These are phyloP conservation scores for Platycnemis pennipes DNA, from an alignment of 2,888 invertebrate species.

Conservation along the genomic window DNA sequence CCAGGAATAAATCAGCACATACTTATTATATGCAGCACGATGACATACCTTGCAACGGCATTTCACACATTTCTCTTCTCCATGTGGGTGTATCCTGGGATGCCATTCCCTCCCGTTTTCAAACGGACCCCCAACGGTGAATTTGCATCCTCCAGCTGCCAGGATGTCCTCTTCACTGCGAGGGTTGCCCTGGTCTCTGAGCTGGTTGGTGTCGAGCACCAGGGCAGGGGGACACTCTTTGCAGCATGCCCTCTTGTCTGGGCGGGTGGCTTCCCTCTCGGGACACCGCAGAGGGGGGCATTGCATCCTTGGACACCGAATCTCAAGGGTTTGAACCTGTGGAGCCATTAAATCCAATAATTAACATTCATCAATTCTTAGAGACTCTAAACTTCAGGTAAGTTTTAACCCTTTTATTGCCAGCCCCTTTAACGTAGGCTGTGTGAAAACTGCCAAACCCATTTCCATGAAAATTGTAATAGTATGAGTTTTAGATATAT, in stretches of 20 bases:
- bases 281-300: constrained; percentile 89
- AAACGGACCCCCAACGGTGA: constrained; percentile 82
- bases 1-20: background rate
- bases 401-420: too few species aligned
- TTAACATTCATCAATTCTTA: background rate
- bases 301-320: constrained; percentile 87
- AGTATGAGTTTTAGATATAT: too few species aligned
- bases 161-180: constrained; percentile 86
- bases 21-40: background rate
- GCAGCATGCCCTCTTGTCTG: constrained; percentile 90
- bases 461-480: too few species aligned
- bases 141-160: constrained; percentile 88
- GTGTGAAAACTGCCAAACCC: too few species aligned
- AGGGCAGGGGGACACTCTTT: constrained; percentile 85
- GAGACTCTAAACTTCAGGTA: background rate
- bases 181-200: constrained; percentile 73
- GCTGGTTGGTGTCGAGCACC: constrained; percentile 70
- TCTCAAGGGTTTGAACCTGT: constrained; percentile 85
- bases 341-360: background rate
- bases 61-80: constrained; percentile 93
- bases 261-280: constrained; percentile 86
- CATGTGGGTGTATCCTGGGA: constrained; percentile 92
- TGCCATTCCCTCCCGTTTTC: constrained; percentile 91
- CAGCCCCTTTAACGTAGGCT: too few species aligned
- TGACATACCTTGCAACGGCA: constrained; percentile 93